Base-by-base conservation (phyloP, 2,113 vertebrate species). In the Gobio gobio region DNA sequence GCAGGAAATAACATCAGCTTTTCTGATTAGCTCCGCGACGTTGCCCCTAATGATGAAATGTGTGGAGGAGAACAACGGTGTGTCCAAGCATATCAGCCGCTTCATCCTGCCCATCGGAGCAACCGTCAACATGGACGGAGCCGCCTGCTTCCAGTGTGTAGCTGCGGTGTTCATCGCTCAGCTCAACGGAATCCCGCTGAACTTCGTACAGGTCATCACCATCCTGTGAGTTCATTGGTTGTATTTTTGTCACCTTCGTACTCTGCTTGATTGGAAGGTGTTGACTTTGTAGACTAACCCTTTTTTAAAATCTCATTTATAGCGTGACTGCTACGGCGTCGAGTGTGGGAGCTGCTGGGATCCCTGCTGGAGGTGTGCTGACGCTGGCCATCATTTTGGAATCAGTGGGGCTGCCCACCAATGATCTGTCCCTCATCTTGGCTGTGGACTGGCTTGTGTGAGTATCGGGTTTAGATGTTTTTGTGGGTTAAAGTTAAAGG, bases 361-460 rank as follows among this genome's bases (percentile, higher is more conserved):
- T 98, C 36, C 97, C 97, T 0, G 95, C 96, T 0, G 97, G 96
- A 0, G 97, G 96, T 0, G 94, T 98, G 59, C 90, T 98, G 82
- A 97, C 97, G 0, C 92, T 98, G 0, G 95, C 97, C 70, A 98
- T 97, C 86, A 97, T 98, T 90, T 90, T 98, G 18, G 97, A 97
- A 86, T 96, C 97, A 0, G 79, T 97, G 43, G 93, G 91, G 24
- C 93, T 98, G 45, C 97, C 97, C 0, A 96, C 95, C 70, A 90
- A 83, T 0, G 95, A 97, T 87, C 95, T 98, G 89, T 97, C 97
- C 33, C 94, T 96, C 59, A 96, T 98, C 86, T 90, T 98, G 86
- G 97, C 97, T 3, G 96, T 98, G 49, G 97, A 98, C 84, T 98
- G 97, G 97, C 93, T 98, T 9, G 96, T 98, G 97, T 98, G 86